Base-by-base conservation (phyloP, 2,797 vertebrate species). In the Lateolabrax maculatus region DNA sequence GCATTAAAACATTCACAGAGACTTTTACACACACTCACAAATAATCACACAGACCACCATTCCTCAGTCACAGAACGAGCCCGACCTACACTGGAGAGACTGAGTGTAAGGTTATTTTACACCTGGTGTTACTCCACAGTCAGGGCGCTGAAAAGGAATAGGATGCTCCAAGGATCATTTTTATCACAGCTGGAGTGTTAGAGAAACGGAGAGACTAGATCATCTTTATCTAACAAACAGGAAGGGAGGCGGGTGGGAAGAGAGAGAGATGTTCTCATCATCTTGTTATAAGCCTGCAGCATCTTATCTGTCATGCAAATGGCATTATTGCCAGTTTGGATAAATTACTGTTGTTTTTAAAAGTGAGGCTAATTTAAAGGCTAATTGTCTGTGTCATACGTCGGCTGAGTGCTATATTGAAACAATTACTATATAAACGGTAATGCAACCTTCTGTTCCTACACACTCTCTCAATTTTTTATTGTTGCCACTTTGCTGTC, bases 361-460 rank as follows among this genome's bases (percentile, higher is more conserved):
- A n/a, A 83, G 63, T 82, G 79, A 75, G 56, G 77, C 80, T 88
- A 80, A 90, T 91, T 89, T 84, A 84, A 87, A 86, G 78, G 82
- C 81, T 88, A 87, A 92, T 91, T 86, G 79, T 86, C 66, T 67
- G 25, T 69, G 44, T 87, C 85, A 86, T 81, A 79, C 81, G 39
- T 79, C 11, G 23, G 75, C 75, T 44, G 75, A 87, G 83, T 72
- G 36, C 58, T 0, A 75, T 73, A 75, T 61, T 77, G 56, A 85
- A 79, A 77, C 64, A 53, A 70, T 90, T 70, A 86, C 70, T 81
- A 73, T 68, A 81, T 62, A 75, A 83, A 75, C 51, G 29, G 79
- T 66, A 80, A 31, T 21, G 60, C 77, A 77, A 27, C 68, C 62
- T 73, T 81, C 82, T 81, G 76, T 36, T 77, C 46, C 78, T 56